Base-by-base conservation (phyloP, 2,113 vertebrate genomes). In the Microtus richardsoni region DNA sequence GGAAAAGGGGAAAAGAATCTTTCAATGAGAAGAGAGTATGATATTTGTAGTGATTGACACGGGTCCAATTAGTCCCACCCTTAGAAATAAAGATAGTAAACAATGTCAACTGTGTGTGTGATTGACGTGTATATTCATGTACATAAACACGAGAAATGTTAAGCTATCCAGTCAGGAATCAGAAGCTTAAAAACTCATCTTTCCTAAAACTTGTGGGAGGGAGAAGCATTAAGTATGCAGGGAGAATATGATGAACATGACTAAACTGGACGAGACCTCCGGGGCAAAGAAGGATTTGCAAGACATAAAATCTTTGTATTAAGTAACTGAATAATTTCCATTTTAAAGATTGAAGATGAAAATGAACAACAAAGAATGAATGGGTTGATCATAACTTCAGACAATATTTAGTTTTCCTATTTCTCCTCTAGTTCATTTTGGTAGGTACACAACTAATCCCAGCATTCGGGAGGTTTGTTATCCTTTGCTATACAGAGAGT, bases 41-140 rank as follows among this genome's bases (percentile, higher is more conserved):
- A 41, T 26, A 80, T 71, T 73, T 87, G 73, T 96, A 85, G 92
- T 92, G 83, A 86, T 62, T 77, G 91, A 95, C 79, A 58, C 4
- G 91, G 97, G 64, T 92, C 64, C 83, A 91, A 47, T 79, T 74
- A 84, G 95, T 87, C 44, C 68, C 39, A 62, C 77, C 88, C 58
- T 66, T 94, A 96, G 77, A 93, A 94, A 91, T 94, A 97, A 94
- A 95, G 64, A 66, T 60, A 94, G 89, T 96, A 91, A 93, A 97
- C 78, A 85, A 85, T 75, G 77, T 96, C 78, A 78, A 70, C 33
- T n/a, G 7, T 88, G 66, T 83, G 79, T 96, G 87, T 7, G 71
- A 74, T 71, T 71, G 64, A 74, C 91, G 26, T 92, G 88, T 96
- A 86, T 91, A 47, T 58, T 95, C 91, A 91, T 85, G 92, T 94